Conservation (phyloP, 2,888 invertebrate genomes). For the Drosophila merina region DNA sequence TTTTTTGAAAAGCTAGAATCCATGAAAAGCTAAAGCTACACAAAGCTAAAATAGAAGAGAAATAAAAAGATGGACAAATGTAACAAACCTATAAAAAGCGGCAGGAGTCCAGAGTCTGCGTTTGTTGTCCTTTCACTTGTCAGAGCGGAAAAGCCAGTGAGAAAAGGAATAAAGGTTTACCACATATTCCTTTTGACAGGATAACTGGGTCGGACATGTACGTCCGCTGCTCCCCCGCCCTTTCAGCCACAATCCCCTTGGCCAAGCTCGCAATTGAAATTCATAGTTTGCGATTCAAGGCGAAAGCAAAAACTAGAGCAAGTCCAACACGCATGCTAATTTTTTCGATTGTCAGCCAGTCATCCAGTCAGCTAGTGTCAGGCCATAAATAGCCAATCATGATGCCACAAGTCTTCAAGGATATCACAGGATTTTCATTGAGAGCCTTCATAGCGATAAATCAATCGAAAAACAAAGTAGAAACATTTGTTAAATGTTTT, state of each 20-base stretch:
- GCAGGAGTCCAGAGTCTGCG: background rate
- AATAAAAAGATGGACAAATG: background rate
- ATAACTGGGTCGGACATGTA: conserved; percentile 4
- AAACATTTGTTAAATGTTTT: too few relatives aligned
- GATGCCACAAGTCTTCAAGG: background rate
- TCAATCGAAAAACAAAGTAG: too few relatives aligned
- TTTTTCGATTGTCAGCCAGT: conserved; percentile 5
- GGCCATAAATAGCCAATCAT: conserved; percentile 7
- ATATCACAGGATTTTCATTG: background rate
- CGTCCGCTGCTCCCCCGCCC: background rate
- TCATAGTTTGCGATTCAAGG: conserved; percentile 17
- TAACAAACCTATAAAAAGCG: background rate
- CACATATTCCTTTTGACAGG: background rate
- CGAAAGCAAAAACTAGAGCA: conserved; percentile 11
- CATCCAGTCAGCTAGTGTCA: background rate
- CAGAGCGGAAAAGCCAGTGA: background rate
- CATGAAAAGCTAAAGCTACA: background rate
- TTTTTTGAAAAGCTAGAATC: background rate
- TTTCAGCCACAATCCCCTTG: background rate
- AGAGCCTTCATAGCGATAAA: background rate
- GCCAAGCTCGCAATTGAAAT: conserved; percentile 6
- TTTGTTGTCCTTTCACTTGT: conserved; percentile 1
- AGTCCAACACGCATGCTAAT: conserved; percentile 27
- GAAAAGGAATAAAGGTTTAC: background rate
- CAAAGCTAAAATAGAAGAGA: background rate